phyloP scores from a whole-genome alignment of 2,797 vertebrate species.

The Lepus oiostolus region DNA sequence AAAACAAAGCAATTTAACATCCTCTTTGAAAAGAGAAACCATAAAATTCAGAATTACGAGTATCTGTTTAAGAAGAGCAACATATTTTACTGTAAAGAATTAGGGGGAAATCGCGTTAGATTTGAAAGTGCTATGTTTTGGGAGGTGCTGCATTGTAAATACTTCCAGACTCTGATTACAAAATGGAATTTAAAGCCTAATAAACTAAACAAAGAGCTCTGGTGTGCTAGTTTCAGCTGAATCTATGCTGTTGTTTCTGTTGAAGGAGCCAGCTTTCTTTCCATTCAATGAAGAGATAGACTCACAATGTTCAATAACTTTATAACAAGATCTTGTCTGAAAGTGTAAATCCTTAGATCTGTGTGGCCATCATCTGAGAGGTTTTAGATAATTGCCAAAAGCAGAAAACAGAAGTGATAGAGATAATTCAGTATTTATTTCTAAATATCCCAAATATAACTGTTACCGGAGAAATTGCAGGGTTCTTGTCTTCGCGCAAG shows the following conservation, averaged over 20 bases:
- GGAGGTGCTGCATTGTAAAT: neutral
- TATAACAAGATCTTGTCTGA: neutral
- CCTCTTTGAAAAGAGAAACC: slow-evolving; percentile 14
- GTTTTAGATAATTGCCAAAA: neutral
- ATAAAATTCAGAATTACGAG: slow-evolving; percentile 21
- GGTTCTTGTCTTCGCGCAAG: too few relatives aligned
- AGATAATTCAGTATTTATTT: slow-evolving; percentile 9
- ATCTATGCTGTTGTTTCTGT: neutral
- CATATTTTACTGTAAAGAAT: neutral
- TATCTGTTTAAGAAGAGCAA: slow-evolving; percentile 1
- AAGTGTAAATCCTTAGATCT: neutral
- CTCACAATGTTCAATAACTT: neutral
- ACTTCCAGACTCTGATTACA: neutral
- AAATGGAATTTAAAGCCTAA: neutral
- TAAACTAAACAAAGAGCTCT: neutral
- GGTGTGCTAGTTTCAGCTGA: neutral
- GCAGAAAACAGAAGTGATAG: neutral
- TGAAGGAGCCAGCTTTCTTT: neutral
- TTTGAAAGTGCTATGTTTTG: neutral
- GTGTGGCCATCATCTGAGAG: neutral
- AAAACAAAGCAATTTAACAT: slow-evolving; percentile 51
- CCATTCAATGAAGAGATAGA: neutral
- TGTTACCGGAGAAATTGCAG: too few relatives aligned
- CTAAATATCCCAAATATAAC: neutral
- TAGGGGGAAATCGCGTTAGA: neutral